Evolutionary conservation across 1,140 invertebrate species (phyloP).

Genomic region (Orchestia grillus): DNA sequence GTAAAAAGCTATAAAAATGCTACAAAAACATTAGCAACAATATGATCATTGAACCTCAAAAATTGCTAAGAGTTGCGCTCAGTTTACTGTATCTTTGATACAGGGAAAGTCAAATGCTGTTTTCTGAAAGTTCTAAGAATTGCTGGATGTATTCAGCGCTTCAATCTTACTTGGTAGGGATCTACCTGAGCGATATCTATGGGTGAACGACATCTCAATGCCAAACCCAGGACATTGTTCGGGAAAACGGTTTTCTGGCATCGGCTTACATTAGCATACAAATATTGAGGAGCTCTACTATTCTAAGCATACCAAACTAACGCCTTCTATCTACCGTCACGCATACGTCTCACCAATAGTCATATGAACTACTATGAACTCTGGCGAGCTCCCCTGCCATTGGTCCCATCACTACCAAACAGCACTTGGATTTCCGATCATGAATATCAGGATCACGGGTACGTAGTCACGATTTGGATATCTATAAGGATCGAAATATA

Average conservation of each 20-base stretch:
- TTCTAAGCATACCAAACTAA: not conserved
- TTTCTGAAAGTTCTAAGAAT: not conserved
- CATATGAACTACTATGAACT: not conserved
- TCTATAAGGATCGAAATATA: not conserved
- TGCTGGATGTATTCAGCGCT: not conserved
- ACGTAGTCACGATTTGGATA: not conserved
- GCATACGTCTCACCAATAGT: not conserved
- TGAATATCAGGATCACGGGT: not conserved
- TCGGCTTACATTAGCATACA: constrained; percentile 39
- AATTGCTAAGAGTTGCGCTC: not conserved
- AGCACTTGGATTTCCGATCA: not conserved
- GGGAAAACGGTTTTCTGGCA: constrained; percentile 49
- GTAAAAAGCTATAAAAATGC: not conserved
- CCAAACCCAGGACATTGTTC: constrained; percentile 44
- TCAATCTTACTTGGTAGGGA: not conserved
- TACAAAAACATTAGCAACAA: not conserved
- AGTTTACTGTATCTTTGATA: not conserved
- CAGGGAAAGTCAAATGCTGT: not conserved
- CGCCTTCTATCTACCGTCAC: not conserved
- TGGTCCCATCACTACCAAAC: not conserved
- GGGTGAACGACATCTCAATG: constrained; percentile 53
- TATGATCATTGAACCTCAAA: not conserved
- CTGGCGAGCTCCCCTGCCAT: not conserved
- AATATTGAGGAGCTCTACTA: constrained; percentile 10
- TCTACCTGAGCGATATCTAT: not conserved